phyloP scores from a whole-genome alignment of 2,797 vertebrate genomes.

The Oryzias dopingdopingensis region DNA sequence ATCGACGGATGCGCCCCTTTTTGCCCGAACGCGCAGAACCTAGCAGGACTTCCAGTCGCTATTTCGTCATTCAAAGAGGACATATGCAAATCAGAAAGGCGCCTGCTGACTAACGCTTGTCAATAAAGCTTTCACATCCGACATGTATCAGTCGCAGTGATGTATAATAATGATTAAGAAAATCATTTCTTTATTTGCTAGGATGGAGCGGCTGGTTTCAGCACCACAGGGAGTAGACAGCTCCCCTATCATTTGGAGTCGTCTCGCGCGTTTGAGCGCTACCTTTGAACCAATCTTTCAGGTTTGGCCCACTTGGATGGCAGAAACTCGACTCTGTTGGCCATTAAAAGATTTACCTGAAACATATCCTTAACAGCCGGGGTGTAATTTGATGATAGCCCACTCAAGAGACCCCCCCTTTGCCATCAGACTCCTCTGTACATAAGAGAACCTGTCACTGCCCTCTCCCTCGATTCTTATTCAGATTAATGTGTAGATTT shows the following conservation, averaged over 20 bases:
- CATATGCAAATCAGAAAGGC: constrained; percentile 2
- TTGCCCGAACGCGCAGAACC: constrained; percentile 23
- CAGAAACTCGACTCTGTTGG: constrained; percentile 38
- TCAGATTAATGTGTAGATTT: constrained; percentile 26
- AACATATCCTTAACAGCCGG: constrained; percentile 15
- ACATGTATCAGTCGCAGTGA: constrained; percentile 13
- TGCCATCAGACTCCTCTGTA: constrained; percentile 9
- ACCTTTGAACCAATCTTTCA: constrained; percentile 19
- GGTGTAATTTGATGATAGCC: constrained; percentile 29
- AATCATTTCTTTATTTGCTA: not conserved
- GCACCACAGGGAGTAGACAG: constrained; percentile 61
- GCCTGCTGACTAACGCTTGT: constrained; percentile 12
- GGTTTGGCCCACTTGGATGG: constrained; percentile 42
- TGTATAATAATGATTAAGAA: constrained; percentile 9
- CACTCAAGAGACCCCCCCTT: constrained; percentile 22
- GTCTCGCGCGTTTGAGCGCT: constrained; percentile 18
- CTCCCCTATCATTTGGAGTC: constrained; percentile 41
- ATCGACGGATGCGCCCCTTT: constrained; percentile 41
- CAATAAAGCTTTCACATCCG: not conserved
- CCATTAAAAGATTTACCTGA: constrained; percentile 32
- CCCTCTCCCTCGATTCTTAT: constrained; percentile 1
- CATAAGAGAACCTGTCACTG: not conserved
- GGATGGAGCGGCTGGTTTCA: constrained; percentile 40
- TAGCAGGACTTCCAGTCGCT: constrained; percentile 16
- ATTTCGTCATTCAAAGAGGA: constrained; percentile 30